These are phyloP conservation scores for Acrocephalus arundinaceus DNA, from an alignment of 2,113 vertebrate species.

Conservation along the genomic window DNA sequence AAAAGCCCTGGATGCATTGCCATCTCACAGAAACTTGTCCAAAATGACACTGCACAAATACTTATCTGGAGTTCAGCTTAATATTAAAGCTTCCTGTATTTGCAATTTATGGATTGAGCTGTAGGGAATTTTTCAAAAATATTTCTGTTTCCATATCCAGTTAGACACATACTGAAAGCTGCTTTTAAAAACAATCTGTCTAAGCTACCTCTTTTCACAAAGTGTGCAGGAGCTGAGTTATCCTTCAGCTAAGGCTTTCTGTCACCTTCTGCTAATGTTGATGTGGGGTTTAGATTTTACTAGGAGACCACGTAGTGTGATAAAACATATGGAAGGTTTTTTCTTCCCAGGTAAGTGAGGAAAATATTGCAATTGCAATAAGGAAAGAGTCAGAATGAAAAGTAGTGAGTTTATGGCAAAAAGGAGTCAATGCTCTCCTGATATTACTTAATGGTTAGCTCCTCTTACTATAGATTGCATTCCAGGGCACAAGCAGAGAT, in stretches of 20 bases:
- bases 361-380: background rate
- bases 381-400: background rate
- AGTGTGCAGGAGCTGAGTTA: background rate
- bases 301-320: background rate
- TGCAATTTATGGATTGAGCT: background rate
- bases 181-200: background rate
- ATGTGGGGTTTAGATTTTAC: background rate
- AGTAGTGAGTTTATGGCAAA: background rate
- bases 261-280: background rate
- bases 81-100: background rate
- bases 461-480: fast-evolving
- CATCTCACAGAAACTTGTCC: background rate
- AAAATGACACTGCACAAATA: background rate
- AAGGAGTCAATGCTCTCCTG: background rate
- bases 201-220: background rate
- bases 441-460: background rate
- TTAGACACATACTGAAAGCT: background rate
- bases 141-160: background rate
- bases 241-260: background rate
- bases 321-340: fast-evolving
- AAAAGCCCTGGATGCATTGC: background rate
- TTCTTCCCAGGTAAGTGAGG: background rate
- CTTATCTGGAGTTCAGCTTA: background rate
- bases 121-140: background rate
- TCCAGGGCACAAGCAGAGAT: background rate